Conservation (phyloP, 2,888 invertebrate genomes). For the Synanthedon myopaeformis region DNA sequence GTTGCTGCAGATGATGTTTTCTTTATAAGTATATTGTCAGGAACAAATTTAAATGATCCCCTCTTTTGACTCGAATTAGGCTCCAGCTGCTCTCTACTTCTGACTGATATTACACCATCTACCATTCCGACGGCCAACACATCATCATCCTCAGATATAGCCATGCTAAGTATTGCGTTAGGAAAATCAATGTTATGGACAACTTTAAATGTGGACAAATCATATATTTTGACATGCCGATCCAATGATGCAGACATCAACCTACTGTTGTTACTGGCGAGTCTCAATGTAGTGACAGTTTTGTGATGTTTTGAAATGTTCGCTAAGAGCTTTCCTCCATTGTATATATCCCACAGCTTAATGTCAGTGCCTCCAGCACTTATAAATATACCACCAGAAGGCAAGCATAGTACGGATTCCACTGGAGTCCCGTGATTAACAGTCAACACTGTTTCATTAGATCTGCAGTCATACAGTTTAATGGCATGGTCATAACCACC, state of each 20-base stretch:
- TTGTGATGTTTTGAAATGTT: conserved; percentile 94
- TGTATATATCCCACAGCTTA: conserved; percentile 92
- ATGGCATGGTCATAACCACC: conserved; percentile 92
- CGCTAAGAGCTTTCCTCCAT: conserved; percentile 87
- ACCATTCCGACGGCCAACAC: conserved; percentile 92
- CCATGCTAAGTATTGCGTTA: conserved; percentile 90
- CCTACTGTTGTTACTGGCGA: conserved; percentile 85
- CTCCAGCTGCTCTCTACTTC: conserved; percentile 76
- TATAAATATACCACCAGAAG: conserved; percentile 89
- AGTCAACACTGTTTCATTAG: conserved; percentile 74
- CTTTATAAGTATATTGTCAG: conserved; percentile 65
- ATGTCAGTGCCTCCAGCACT: conserved; percentile 93
- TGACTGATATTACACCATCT: conserved; percentile 90
- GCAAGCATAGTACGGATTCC: conserved; percentile 88
- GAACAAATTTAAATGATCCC: conserved; percentile 61
- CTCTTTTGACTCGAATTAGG: conserved; percentile 39
- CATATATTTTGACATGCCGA: conserved; percentile 93
- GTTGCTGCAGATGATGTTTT: conserved; percentile 45
- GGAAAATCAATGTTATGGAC: conserved; percentile 92
- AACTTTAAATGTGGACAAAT: conserved; percentile 85
- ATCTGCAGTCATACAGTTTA: conserved; percentile 88
- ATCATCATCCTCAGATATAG: conserved; percentile 80
- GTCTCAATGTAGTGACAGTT: conserved; percentile 87
- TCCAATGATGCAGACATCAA: conserved; percentile 92
- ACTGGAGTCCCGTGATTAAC: conserved; percentile 92